Evolutionary conservation across 1,140 invertebrate genomes (phyloP).

Genomic region (Hypothenemus hampei): DNA sequence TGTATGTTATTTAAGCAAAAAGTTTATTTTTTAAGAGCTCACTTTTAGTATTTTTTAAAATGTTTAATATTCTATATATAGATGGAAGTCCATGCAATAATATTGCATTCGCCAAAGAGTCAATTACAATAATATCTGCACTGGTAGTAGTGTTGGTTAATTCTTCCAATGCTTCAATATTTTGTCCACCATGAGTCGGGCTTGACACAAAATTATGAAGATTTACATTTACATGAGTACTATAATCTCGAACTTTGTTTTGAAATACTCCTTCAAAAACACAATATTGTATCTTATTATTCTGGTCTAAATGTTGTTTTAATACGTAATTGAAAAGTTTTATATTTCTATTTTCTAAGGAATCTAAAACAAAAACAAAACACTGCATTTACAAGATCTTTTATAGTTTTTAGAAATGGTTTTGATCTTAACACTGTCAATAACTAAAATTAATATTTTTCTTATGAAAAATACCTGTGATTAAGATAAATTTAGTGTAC

Average conservation of each 20-base stretch:
- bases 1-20: conserved; percentile 2
- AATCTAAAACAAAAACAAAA: conserved; percentile 33
- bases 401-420: background rate
- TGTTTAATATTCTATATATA: conserved; percentile 33
- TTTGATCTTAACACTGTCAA: background rate
- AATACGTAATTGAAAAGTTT: conserved; percentile 34
- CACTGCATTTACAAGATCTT: too few relatives aligned
- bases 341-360: conserved; percentile 31
- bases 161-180: too few relatives aligned
- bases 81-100: conserved; percentile 31
- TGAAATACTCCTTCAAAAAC: conserved; percentile 37
- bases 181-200: conserved; percentile 1
- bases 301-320: conserved; percentile 26
- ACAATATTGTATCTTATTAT: conserved; percentile 35
- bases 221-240: conserved; percentile 20
- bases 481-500: conserved; percentile 37
- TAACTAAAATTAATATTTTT: background rate
- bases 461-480: conserved; percentile 33
- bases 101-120: conserved; percentile 40
- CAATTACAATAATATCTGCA: conserved; percentile 38
- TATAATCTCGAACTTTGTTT: conserved; percentile 14
- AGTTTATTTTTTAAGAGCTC: conserved; percentile 14
- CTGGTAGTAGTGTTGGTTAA: too few relatives aligned
- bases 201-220: conserved; percentile 33
- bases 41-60: conserved; percentile 33